phyloP scores from a whole-genome alignment of 2,113 vertebrate genomes.

The Phaethornis superciliosus region DNA sequence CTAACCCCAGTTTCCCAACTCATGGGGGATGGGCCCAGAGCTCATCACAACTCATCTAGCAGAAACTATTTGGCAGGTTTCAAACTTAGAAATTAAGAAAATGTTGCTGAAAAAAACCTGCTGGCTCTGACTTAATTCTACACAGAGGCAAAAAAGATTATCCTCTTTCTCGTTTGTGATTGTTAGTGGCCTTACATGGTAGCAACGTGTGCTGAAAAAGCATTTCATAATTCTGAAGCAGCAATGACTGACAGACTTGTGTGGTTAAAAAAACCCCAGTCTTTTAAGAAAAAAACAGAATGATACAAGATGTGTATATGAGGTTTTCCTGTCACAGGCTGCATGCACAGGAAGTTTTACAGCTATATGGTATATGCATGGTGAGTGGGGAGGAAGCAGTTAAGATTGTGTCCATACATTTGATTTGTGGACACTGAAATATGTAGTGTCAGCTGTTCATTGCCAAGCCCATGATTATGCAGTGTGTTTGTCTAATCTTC shows the following conservation, averaged over 20 bases:
- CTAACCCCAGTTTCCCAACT: not conserved
- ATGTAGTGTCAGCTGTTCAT: not conserved
- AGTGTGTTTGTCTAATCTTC: not conserved
- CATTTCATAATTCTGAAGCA: not conserved
- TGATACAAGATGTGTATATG: not conserved
- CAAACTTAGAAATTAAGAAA: not conserved
- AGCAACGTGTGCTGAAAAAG: not conserved
- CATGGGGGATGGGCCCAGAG: not conserved
- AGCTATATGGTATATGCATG: not conserved
- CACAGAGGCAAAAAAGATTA: not conserved
- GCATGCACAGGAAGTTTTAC: not conserved
- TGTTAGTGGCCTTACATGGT: not conserved
- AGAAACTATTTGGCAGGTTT: not conserved
- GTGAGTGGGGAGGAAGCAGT: not conserved
- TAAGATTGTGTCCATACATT: not conserved
- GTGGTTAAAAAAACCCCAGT: not conserved
- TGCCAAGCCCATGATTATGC: not conserved
- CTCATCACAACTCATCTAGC: not conserved
- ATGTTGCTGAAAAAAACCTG: not conserved
- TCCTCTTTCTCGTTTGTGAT: not conserved
- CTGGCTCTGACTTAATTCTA: not conserved
- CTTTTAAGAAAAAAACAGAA: not conserved
- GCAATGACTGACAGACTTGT: not conserved
- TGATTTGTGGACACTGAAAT: not conserved
- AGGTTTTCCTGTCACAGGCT: not conserved